These are phyloP conservation scores for Nowickia ferox DNA, from an alignment of 2,888 invertebrate species.

Conservation along the genomic window DNA sequence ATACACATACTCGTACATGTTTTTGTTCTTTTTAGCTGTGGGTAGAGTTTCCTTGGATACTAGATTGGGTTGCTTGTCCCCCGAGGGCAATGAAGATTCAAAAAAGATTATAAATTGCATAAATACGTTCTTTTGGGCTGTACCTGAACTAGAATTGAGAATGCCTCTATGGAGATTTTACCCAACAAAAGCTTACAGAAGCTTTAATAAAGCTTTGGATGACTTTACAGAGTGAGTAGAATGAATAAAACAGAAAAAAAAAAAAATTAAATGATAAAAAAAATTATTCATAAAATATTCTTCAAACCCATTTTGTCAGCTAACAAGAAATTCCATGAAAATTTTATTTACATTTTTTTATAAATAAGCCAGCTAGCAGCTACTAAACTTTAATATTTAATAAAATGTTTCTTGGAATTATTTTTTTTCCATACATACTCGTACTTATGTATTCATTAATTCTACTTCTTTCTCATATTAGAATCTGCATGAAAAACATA, in stretches of 20 bases:
- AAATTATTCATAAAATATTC: neutral
- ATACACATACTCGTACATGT: no score
- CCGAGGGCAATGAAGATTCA: constrained; percentile 86
- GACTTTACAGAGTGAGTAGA: constrained; percentile 87
- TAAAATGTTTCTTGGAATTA: neutral
- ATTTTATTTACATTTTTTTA: no score
- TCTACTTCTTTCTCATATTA: constrained; percentile 73
- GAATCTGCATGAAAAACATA: constrained; percentile 86
- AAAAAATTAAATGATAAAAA: neutral
- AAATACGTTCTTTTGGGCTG: constrained; percentile 90
- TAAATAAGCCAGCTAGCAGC: no score
- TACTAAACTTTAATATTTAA: no score
- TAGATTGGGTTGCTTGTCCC: constrained; percentile 89
- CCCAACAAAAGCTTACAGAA: constrained; percentile 88
- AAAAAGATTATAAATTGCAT: constrained; percentile 91
- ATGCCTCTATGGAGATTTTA: constrained; percentile 90
- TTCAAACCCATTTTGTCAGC: no score
- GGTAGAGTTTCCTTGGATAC: constrained; percentile 92
- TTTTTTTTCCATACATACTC: neutral
- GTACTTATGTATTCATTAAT: constrained; percentile 35
- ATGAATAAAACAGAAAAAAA: neutral
- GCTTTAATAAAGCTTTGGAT: constrained; percentile 88
- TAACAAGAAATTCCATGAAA: no score
- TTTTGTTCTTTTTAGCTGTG: constrained; percentile 85
- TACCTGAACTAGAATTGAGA: constrained; percentile 89